These are phyloP conservation scores for Enteromius mattozi DNA, from an alignment of 2,797 vertebrate species.

Conservation along the genomic window DNA sequence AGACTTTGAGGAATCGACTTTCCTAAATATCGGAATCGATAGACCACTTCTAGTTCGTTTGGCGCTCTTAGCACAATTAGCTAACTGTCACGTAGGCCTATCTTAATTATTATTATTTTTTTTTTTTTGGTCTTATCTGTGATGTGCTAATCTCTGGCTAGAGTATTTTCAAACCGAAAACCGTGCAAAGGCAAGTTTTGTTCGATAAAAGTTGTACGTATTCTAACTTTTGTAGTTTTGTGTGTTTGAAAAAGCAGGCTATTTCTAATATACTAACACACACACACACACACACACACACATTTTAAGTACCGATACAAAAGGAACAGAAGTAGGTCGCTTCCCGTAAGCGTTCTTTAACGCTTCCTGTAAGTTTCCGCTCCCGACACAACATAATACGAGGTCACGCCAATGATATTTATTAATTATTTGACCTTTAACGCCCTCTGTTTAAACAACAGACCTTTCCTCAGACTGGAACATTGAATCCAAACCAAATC, in stretches of 20 bases:
- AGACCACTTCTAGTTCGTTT: neutral
- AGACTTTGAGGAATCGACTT: neutral
- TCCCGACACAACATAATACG: slow-evolving; percentile 57
- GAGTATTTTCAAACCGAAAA: neutral
- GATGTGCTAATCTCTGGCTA: neutral
- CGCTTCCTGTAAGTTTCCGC: neutral
- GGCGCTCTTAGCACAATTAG: neutral
- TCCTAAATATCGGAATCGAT: neutral
- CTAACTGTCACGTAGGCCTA: neutral
- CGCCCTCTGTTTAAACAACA: slow-evolving; percentile 83
- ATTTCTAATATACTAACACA: neutral
- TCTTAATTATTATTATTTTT: too few species aligned
- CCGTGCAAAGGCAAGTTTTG: neutral
- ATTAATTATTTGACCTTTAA: slow-evolving; percentile 87
- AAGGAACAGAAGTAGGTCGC: neutral
- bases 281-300: too few species aligned
- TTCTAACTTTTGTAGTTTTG: neutral
- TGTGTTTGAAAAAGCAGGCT: neutral
- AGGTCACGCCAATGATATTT: slow-evolving; percentile 78
- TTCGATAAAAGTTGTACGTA: neutral
- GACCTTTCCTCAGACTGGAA: slow-evolving; percentile 77
- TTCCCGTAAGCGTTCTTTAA: neutral
- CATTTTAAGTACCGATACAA: neutral
- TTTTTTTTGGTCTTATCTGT: neutral
- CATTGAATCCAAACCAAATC: slow-evolving; percentile 75